phyloP scores from a whole-genome alignment of 2,888 invertebrate species.

The Altica lythri region DNA sequence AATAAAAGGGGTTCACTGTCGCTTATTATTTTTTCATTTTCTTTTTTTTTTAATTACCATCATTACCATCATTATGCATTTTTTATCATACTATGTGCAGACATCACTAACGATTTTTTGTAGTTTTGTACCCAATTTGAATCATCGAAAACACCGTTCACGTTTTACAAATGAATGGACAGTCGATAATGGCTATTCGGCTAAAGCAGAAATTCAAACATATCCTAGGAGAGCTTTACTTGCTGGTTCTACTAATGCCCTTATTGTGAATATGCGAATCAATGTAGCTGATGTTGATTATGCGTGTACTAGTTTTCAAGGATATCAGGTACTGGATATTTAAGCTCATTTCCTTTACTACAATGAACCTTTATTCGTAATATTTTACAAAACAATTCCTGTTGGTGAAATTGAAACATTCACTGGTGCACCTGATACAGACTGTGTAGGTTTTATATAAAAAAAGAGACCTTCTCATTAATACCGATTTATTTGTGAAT shows the following conservation, averaged over 20 bases:
- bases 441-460: too few species aligned
- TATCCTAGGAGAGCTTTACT: conserved; percentile 69
- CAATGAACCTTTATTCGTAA: conserved; percentile 4
- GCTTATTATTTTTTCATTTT: too few species aligned
- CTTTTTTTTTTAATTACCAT: too few species aligned
- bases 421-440: too few species aligned
- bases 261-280: conserved; percentile 38
- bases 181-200: conserved; percentile 64
- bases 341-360: neutral
- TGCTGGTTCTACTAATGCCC: conserved; percentile 61
- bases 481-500: too few species aligned
- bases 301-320: conserved; percentile 43
- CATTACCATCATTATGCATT: too few species aligned
- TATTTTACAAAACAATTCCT: too few species aligned
- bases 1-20: too few species aligned
- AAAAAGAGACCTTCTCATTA: too few species aligned
- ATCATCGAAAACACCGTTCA: conserved; percentile 15
- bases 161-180: conserved; percentile 35
- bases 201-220: conserved; percentile 60
- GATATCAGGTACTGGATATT: conserved; percentile 43
- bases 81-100: too few species aligned
- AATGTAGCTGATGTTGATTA: conserved; percentile 41
- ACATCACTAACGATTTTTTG: conserved; percentile 4
- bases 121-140: conserved; percentile 25
- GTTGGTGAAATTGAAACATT: too few species aligned